Conservation (phyloP, 2,113 vertebrate species). For the Dunckerocampus dactyliophorus region DNA sequence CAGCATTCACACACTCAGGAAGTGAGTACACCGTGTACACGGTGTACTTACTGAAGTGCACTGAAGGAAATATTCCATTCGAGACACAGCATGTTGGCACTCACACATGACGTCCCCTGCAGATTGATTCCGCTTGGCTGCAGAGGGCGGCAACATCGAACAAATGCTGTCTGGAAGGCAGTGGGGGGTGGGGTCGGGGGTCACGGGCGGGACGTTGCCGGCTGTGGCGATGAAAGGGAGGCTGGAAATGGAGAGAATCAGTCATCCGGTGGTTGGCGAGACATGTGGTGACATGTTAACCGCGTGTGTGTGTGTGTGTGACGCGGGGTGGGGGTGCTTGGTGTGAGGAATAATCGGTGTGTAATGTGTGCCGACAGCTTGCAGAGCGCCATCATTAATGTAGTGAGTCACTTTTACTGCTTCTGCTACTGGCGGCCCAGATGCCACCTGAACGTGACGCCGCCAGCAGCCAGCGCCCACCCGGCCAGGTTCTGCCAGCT, state of each 20-base stretch:
- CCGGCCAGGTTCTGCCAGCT: slow-evolving; percentile 57
- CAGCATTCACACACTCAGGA: slow-evolving; percentile 60
- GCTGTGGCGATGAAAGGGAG: slow-evolving; percentile 43
- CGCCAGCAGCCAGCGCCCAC: slow-evolving; percentile 57
- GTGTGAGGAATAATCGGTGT: slow-evolving; percentile 60
- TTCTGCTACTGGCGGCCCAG: slow-evolving; percentile 66
- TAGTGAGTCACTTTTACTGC: slow-evolving; percentile 72
- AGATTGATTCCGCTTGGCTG: slow-evolving; percentile 61
- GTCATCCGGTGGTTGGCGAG: not conserved
- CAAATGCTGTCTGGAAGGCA: slow-evolving; percentile 30
- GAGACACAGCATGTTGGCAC: too few relatives aligned
- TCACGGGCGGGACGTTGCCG: slow-evolving; percentile 11
- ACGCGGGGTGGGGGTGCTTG: not conserved
- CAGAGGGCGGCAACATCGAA: slow-evolving; percentile 57
- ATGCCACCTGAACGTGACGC: slow-evolving; percentile 70
- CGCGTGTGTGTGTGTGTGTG: not conserved
- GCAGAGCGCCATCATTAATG: slow-evolving; percentile 70
- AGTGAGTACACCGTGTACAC: slow-evolving; percentile 4
- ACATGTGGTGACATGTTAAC: slow-evolving; percentile 22
- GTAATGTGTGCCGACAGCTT: slow-evolving; percentile 69
- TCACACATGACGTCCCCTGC: slow-evolving; percentile 4
- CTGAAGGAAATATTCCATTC: too few relatives aligned
- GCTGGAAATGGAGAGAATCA: slow-evolving; percentile 33
- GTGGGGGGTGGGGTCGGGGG: not conserved
- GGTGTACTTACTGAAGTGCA: too few relatives aligned